Evolutionary conservation across 2,888 invertebrate species (phyloP).

Genomic region (Gibbula magus): DNA sequence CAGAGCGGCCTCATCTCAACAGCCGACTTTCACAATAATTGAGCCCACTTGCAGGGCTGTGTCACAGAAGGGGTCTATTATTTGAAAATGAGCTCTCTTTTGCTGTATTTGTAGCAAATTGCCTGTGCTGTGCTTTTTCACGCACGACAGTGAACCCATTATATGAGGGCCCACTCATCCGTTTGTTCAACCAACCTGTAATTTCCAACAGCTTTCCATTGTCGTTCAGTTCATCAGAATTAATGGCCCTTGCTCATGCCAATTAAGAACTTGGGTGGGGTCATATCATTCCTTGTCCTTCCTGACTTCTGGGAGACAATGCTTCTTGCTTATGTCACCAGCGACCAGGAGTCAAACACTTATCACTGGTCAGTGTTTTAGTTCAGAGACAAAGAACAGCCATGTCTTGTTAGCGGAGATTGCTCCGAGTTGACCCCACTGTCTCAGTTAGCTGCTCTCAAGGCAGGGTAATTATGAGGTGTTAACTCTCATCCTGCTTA

Average conservation of each 20-base stretch:
- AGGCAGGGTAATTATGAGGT: too few relatives aligned
- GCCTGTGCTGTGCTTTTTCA: constrained; percentile 30
- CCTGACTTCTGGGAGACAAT: background rate
- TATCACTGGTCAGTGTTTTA: background rate
- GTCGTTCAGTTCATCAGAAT: background rate
- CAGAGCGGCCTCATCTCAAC: constrained; percentile 14
- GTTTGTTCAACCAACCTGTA: constrained; percentile 11
- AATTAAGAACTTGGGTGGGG: constrained; percentile 20
- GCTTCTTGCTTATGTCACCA: background rate
- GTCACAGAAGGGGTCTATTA: constrained; percentile 29
- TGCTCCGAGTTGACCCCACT: too few relatives aligned
- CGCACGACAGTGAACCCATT: constrained; percentile 23
- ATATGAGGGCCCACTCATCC: constrained; percentile 16
- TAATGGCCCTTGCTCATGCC: background rate
- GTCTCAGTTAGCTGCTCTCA: too few relatives aligned
- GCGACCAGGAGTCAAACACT: background rate
- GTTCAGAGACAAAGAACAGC: background rate
- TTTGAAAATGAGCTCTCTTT: constrained; percentile 28
- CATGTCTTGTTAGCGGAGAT: background rate
- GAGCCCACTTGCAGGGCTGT: background rate
- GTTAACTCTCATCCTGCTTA: too few relatives aligned
- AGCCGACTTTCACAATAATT: constrained; percentile 5
- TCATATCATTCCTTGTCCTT: background rate
- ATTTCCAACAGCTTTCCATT: constrained; percentile 21
- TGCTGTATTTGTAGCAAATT: constrained; percentile 32